These are phyloP conservation scores for Drosophila grimshawi DNA, from an alignment of 1,140 invertebrate genomes.

Conservation along the genomic window DNA sequence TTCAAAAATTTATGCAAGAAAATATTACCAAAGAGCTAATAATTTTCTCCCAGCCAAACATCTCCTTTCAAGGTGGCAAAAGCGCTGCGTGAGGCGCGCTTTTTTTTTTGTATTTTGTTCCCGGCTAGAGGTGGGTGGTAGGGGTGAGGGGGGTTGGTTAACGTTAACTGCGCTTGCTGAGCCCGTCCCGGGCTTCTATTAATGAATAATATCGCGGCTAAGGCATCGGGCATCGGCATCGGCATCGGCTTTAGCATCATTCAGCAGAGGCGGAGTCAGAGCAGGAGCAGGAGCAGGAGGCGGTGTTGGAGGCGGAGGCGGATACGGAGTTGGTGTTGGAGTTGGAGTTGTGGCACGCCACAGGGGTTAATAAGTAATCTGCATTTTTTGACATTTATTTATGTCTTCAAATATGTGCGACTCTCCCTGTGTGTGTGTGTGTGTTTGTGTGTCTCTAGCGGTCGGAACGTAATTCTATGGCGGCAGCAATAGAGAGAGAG, in stretches of 20 bases:
- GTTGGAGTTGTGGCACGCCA: conserved; percentile 67
- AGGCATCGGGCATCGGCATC: conserved; percentile 55
- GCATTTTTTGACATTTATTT: conserved; percentile 84
- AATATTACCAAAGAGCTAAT: conserved; percentile 84
- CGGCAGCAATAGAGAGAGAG: background rate
- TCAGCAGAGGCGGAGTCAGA: background rate
- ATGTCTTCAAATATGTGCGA: conserved; percentile 83
- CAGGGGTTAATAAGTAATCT: conserved; percentile 84
- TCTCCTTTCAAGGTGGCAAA: conserved; percentile 70
- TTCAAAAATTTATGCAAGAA: conserved; percentile 84
- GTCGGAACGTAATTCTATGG: background rate
- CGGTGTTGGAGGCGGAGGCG: background rate
- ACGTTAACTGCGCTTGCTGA: conserved; percentile 31
- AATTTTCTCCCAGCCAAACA: conserved; percentile 70
- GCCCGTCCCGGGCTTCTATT: conserved; percentile 65
- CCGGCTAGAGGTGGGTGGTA: conserved; percentile 1
- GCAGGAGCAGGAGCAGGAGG: background rate
- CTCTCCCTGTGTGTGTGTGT: conserved; percentile 1
- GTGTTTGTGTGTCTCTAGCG: background rate
- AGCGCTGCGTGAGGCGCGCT: conserved; percentile 58
- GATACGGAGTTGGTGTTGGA: conserved; percentile 8
- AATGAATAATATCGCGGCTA: conserved; percentile 81
- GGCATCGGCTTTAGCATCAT: background rate
- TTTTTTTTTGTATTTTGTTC: conserved; percentile 4
- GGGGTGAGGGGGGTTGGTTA: conserved; percentile 1